Conservation (phyloP, 64 coral and sea anemone species). For the Dendrophyllia cribrosa region DNA sequence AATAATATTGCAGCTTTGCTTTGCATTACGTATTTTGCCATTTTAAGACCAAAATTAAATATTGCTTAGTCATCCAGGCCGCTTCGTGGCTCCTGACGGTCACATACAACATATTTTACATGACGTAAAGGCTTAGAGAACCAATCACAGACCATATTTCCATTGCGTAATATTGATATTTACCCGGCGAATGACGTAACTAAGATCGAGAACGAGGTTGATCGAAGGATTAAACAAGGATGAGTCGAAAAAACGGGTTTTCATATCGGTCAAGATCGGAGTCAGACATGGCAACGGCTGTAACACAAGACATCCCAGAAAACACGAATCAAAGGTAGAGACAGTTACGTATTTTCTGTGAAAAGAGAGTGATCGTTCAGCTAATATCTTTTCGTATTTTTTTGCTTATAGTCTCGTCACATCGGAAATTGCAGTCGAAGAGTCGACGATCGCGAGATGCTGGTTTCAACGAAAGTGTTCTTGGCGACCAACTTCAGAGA, state of each 20-base stretch:
- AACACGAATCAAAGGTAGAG: background rate
- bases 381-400: background rate
- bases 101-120: background rate
- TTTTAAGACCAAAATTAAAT: background rate
- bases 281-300: background rate
- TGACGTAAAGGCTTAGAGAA: background rate
- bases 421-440: background rate
- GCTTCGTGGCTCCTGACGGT: too few relatives aligned
- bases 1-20: too few relatives aligned
- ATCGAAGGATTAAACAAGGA: background rate
- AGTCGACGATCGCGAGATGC: background rate
- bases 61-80: background rate
- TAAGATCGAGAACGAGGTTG: background rate
- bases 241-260: background rate
- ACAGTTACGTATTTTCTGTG: background rate
- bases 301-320: conserved; percentile 8
- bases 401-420: background rate
- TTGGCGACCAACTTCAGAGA: conserved; percentile 83
- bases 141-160: conserved; percentile 7
- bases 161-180: background rate
- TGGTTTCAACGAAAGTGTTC: conserved; percentile 46
- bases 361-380: background rate
- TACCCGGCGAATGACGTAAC: background rate
- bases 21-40: conserved; percentile 22
- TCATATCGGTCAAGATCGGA: background rate